Evolutionary conservation across 2,888 invertebrate genomes (phyloP), one percentile per base, ranked within the genome.

Genomic region (Leptothorax acervorum): DNA sequence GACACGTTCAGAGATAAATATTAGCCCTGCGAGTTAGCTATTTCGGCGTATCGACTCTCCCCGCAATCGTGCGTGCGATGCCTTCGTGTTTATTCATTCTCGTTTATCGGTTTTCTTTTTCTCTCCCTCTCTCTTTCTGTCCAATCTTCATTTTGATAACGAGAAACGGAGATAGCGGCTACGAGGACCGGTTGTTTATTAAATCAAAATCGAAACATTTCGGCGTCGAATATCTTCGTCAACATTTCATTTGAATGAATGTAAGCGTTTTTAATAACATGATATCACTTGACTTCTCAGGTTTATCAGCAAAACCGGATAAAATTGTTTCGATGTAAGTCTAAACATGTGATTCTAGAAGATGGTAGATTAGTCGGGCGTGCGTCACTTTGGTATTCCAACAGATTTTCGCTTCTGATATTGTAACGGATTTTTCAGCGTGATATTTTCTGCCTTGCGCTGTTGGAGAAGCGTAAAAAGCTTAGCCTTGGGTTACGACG

Each of bases 11-110:
- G 45, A 35, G 74, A 68, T 76, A 88, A 89, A 89, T 89, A 87
- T 88, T 89, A 68, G 82, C 83, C n/a, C 76, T 45, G 70, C 78
- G 85, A 70, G 65, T 88, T 82, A 79, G 83, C n/a, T 81, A 68
- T 60, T 62, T 66, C 62, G 62, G 75, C 57, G 48, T 83, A 83
- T 83, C 82, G 84, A 65, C 71, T 83, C 78, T 48, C 57, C 12
- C n/a, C 82, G 63, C 63, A 73, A 60, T 65, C 55, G 45, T 45
- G 70, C 62, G 9, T 71, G 60, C 63, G 51, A 1, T 51, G 42
- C 28, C 51, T 74, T 23, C 51, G 39, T 63, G 65, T 82, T 66
- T 82, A 66, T 66, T 65, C 60, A 28, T 12, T 71, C 71, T 53
- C 68, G 9, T 68, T 78, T 66, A 81, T 66, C 53, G 53, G 39